Evolutionary conservation across 2,888 invertebrate genomes (phyloP), one percentile per base, ranked within the genome.

Genomic region (Diarsia dahlii): DNA sequence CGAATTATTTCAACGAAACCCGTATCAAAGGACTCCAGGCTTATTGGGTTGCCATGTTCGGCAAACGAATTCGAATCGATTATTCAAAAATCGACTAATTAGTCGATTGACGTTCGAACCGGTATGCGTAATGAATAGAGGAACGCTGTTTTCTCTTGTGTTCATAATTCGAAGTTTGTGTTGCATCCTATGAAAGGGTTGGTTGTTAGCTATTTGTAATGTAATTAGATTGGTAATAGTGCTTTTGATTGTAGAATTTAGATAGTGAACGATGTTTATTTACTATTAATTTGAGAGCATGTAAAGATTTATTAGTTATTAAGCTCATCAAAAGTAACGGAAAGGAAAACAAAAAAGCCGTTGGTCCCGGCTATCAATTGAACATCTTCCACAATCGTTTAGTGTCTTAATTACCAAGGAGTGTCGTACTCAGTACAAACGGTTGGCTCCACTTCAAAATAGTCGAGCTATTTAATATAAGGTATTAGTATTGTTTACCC

Each of bases 51-150:
- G 39, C 52, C 39, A 66, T 68, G 54, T 66, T 67, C 67, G 50
- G 45, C 54, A 54, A 71, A 64, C 70, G 58, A 81, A 64, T 64
- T 34, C 71, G 76, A 74, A 13, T 84, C 65, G 65, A 56, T 66
- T 82, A 81, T 75, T 65, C 45, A 65, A 62, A 81, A 71, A 84
- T 75, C 56, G 85, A 85, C 60, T 82, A 81, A 81, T 84, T 84
- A 84, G 67, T 81, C 63, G 50, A 65, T 54, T 85, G 65, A 66
- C 68, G 68, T 48, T 74, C 13, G 54, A 73, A 46, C 39, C 52
- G 62, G 50, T 39, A 65, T 4, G 52, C 23, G 52, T 39, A n/a
- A 69, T 82, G 54, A 78, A 74, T 82, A 15, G 56, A 65, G 34
- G 60, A 45, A 52, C 34, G 15, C 10, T 65, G 65, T 78, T 76